A percentile compares a stretch with the other conserved stretches of the same genome.
Conservation (phyloP, 2,888 invertebrate genomes). For the Nephrotoma appendiculata region DNA sequence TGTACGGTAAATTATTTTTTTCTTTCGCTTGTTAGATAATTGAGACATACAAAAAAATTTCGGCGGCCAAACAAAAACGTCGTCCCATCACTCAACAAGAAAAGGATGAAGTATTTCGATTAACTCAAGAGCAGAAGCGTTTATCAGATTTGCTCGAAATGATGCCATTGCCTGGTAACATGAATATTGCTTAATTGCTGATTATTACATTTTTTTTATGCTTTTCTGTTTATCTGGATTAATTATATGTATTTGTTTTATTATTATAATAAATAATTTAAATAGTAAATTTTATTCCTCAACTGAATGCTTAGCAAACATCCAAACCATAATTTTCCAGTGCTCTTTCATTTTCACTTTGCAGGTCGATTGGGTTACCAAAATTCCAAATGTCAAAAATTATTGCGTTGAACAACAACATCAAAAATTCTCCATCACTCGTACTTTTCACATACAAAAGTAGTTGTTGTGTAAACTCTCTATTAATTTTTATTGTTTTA, state of each 20-base stretch:
- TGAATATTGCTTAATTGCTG: neutral
- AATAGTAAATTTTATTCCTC: neutral
- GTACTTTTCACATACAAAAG: neutral
- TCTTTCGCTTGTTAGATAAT: conserved; percentile 35
- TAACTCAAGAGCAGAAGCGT: conserved; percentile 48
- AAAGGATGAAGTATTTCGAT: conserved; percentile 61
- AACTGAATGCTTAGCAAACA: neutral
- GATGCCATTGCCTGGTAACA: conserved; percentile 13
- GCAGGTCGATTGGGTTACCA: neutral
- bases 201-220: neutral
- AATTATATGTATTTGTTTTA: neutral
- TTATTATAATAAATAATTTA: neutral
- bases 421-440: neutral
- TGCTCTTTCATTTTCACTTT: neutral
- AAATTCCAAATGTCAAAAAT: neutral
- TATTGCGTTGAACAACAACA: neutral
- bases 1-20: neutral
- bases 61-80: conserved; percentile 67
- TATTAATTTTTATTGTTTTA: neutral
- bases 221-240: neutral
- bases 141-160: conserved; percentile 27
- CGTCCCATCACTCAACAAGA: conserved; percentile 64
- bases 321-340: neutral
- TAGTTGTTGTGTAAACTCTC: neutral
- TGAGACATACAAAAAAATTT: conserved; percentile 72